A percentile compares a stretch with the other conserved stretches of the same genome.
Evolutionary conservation across 37 sponge, comb jelly and placozoan species (phyloP).

Genomic region (Trichoplax adhaerens): DNA sequence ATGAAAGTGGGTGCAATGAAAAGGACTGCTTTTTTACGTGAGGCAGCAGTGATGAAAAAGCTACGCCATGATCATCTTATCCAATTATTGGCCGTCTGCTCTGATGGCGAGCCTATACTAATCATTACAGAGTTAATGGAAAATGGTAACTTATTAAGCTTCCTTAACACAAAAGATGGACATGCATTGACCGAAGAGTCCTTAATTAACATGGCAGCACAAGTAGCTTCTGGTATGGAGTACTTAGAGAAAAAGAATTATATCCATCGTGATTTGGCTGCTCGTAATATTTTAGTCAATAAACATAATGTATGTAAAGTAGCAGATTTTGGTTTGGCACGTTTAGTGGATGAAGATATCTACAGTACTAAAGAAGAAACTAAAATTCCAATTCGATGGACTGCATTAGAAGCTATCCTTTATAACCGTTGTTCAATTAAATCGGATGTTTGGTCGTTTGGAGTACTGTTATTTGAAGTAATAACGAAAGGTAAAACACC

Average conservation of each 20-base stretch:
- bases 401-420: too few species aligned
- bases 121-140: conserved; percentile 23
- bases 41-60: too few species aligned
- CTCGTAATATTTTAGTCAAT: conserved; percentile 5
- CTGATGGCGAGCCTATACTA: conserved; percentile 6
- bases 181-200: neutral
- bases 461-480: too few species aligned
- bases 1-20: conserved; percentile 77
- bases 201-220: conserved; percentile 25
- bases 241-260: conserved; percentile 11
- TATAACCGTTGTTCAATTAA: too few species aligned
- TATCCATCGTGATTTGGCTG: conserved; percentile 13
- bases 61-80: too few species aligned
- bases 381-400: neutral
- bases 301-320: conserved; percentile 11
- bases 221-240: conserved; percentile 14
- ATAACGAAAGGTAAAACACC: too few species aligned
- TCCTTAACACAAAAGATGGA: conserved; percentile 14
- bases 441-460: too few species aligned
- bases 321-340: conserved; percentile 8
- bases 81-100: too few species aligned
- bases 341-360: conserved; percentile 4
- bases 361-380: conserved; percentile 6
- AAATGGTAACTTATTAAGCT: conserved; percentile 14
- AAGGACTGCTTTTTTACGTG: conserved; percentile 1